phyloP scores from a whole-genome alignment of 2,888 invertebrate genomes.

The Dryomyza anilis region DNA sequence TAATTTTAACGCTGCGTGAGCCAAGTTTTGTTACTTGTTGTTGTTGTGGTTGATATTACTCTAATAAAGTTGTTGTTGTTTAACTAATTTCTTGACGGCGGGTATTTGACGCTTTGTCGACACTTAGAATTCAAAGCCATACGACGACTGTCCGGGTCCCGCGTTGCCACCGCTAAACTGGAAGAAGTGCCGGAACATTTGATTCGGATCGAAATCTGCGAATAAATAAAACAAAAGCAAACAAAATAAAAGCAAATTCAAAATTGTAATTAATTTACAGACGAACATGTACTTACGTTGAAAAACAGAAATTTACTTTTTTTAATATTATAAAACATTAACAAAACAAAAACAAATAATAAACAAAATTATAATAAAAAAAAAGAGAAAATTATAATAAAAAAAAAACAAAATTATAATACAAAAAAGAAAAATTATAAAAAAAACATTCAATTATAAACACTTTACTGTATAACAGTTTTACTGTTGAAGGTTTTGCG shows the following conservation, averaged over 20 bases:
- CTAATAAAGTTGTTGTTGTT: not conserved
- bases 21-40: not conserved
- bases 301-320: too few species aligned
- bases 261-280: not conserved
- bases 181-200: constrained; percentile 85
- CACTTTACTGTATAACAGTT: too few species aligned
- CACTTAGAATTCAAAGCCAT: constrained; percentile 54
- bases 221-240: too few species aligned
- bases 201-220: constrained; percentile 80
- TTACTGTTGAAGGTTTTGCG: too few species aligned
- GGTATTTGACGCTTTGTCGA: constrained; percentile 16
- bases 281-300: too few species aligned
- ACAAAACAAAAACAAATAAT: too few species aligned
- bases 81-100: constrained; percentile 12
- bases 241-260: constrained; percentile 23
- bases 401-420: too few species aligned
- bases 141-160: constrained; percentile 62
- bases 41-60: not conserved
- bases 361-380: too few species aligned
- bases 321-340: too few species aligned
- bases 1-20: constrained; percentile 19
- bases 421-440: too few species aligned
- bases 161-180: constrained; percentile 67
- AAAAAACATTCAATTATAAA: too few species aligned
- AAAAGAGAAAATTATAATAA: too few species aligned